Evolutionary conservation across 2,888 invertebrate species (phyloP).

Genomic region (Gari tellinella): DNA sequence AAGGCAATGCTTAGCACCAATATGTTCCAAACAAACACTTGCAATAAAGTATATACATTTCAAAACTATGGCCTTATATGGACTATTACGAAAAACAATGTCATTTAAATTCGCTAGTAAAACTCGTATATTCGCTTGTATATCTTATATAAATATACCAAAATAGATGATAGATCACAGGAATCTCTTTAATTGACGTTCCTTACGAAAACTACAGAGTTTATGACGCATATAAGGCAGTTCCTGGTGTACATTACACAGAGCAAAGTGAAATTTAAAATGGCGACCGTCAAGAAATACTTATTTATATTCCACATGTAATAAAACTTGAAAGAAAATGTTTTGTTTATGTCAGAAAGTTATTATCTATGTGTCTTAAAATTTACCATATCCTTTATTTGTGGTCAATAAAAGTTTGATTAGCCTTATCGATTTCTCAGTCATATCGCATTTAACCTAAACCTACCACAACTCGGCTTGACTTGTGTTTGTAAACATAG

Average conservation of each 20-base stretch:
- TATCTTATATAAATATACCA: neutral
- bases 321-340: slow-evolving; percentile 6
- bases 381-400: too few species aligned
- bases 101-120: neutral
- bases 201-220: neutral
- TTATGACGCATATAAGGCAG: slow-evolving; percentile 1
- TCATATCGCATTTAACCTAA: too few species aligned
- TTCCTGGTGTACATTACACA: neutral
- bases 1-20: too few species aligned
- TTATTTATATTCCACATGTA: slow-evolving; percentile 6
- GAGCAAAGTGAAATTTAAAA: slow-evolving; percentile 9
- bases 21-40: too few species aligned
- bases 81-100: neutral
- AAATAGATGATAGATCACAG: slow-evolving; percentile 2
- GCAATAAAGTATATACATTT: too few species aligned
- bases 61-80: neutral
- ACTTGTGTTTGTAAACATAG: too few species aligned
- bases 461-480: too few species aligned
- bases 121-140: neutral
- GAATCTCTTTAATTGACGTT: slow-evolving; percentile 2
- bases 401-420: too few species aligned
- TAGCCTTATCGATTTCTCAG: too few species aligned
- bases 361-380: too few species aligned
- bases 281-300: neutral
- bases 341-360: too few species aligned